These are phyloP conservation scores for Muscidifurax raptorellus DNA, from an alignment of 1,140 invertebrate genomes.

Conservation along the genomic window DNA sequence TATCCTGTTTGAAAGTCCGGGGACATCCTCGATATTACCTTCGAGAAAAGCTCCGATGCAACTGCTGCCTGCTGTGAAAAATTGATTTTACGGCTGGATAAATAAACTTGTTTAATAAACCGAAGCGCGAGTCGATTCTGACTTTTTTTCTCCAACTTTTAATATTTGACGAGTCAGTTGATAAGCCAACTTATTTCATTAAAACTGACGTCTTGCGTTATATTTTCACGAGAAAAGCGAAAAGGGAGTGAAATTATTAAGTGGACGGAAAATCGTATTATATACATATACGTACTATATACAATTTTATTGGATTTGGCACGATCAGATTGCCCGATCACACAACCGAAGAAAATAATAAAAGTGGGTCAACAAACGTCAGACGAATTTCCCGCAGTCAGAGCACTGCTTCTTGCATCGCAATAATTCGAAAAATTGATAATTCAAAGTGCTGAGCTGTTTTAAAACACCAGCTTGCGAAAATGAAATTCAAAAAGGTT, in stretches of 20 bases:
- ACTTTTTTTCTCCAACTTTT: neutral
- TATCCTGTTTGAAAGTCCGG: constrained; percentile 53
- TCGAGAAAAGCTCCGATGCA: neutral
- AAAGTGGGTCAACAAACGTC: neutral
- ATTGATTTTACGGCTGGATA: constrained; percentile 34
- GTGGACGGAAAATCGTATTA: neutral
- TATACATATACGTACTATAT: neutral
- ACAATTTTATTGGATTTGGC: neutral
- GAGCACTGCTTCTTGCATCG: no score
- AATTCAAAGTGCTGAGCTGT: neutral
- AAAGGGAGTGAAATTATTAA: neutral
- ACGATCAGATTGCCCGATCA: neutral
- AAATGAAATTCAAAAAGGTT: no score
- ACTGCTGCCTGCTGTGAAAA: neutral
- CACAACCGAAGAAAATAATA: neutral
- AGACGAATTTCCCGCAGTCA: no score
- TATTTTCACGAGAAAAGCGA: neutral
- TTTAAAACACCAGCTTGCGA: no score
- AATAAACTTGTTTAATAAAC: constrained; percentile 26
- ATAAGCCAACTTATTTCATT: neutral
- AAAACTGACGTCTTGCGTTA: neutral
- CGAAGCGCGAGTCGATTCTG: neutral
- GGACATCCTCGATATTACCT: constrained; percentile 24
- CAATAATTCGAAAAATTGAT: neutral
- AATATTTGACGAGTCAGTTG: neutral